Evolutionary conservation across 2,797 vertebrate species (phyloP).

Genomic region (Poeciliopsis turneri): DNA sequence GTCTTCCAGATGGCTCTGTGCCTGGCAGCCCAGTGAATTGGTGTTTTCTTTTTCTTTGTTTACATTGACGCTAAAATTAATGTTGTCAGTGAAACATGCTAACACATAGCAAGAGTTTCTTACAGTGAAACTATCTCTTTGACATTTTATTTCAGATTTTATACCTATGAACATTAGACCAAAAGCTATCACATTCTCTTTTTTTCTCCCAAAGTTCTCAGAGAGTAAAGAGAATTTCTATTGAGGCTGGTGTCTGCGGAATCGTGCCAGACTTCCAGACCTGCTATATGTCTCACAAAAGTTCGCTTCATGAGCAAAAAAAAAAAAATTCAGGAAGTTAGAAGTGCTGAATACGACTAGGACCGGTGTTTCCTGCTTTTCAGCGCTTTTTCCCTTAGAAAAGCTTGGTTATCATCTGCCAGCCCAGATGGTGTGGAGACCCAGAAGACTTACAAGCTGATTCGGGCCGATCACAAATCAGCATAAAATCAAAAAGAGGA

Average conservation of each 20-base stretch:
- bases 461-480: constrained; percentile 68
- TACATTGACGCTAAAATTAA: constrained; percentile 69
- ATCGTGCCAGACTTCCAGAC: constrained; percentile 17
- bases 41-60: constrained; percentile 66
- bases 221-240: constrained; percentile 13
- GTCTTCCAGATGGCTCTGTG: constrained; percentile 77
- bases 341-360: constrained; percentile 66
- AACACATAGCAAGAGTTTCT: constrained; percentile 48
- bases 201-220: constrained; percentile 18
- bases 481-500: constrained; percentile 63
- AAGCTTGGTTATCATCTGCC: constrained; percentile 72
- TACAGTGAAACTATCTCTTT: constrained; percentile 42
- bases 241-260: constrained; percentile 24
- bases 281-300: constrained; percentile 29
- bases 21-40: constrained; percentile 66
- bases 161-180: constrained; percentile 52
- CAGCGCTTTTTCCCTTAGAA: constrained; percentile 62
- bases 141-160: constrained; percentile 24
- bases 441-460: constrained; percentile 71
- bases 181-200: constrained; percentile 37
- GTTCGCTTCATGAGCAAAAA: constrained; percentile 51
- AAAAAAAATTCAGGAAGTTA: constrained; percentile 57
- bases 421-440: constrained; percentile 74
- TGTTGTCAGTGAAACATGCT: constrained; percentile 52
- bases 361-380: constrained; percentile 57